Base-by-base conservation (phyloP, 2,888 invertebrate species). In the Pristionchus mayeri region DNA sequence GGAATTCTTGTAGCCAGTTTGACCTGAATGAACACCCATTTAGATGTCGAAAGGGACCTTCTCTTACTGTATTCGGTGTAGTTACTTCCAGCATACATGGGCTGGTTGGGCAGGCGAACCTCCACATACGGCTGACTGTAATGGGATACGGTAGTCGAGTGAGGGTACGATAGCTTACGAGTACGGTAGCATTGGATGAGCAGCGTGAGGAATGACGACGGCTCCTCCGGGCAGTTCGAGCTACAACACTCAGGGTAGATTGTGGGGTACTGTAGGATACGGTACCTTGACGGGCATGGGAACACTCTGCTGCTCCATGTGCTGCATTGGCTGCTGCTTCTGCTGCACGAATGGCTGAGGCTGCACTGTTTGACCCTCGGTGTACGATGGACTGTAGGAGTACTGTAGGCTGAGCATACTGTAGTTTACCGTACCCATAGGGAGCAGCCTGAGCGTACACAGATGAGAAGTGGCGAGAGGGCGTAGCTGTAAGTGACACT, bases 151-250 rank as follows among this genome's bases (percentile, higher is more conserved):
- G 9, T 40, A 50, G 16, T 30, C 30, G 11, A 76, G 18, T 44
- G 44, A 44, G 48, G 50, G n/a, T 78, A 48, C 30, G 30, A 27
- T 50, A 50, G 7, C 50, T 78, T 30, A 78, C 76, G 76, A 48
- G 50, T 30, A 50, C 30, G 76, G 76, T 21, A 78, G 76, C 76
- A 78, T 78, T 7, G 76, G 76, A 21, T 78, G 76, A 50, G 76
- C 76, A 27, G 76, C 76, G 13, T 78, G 76, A n/a, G 76, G 76
- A 30, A 78, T 78, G 50, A 78, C 50, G 21, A 40, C 40, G 18
- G 76, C 40, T 9, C 76, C 76, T 27, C 50, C 50, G 30, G 76
- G 76, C 30, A 78, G 21, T 50, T 78, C 76, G 40, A 78, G 50
- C 76, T 78, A 30, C 30, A 78, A n/a, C n/a, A n/a, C n/a, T n/a